phyloP scores from a whole-genome alignment of 92 coral and sea anemone species.

The Muricea muricata region DNA sequence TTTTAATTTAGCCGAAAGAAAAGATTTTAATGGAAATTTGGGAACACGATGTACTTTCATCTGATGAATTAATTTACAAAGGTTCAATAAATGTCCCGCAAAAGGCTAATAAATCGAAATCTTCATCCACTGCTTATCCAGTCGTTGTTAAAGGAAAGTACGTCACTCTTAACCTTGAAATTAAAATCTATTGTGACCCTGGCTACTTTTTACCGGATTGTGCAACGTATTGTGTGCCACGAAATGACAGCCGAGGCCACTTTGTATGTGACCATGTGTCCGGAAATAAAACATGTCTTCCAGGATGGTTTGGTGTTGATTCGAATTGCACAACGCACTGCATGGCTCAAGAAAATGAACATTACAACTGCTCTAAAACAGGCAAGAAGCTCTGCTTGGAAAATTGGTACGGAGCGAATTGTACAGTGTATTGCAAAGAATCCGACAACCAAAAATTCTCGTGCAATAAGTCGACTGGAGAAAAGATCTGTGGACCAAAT shows the following conservation, averaged over 20 bases:
- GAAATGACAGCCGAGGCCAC: conserved; percentile 36
- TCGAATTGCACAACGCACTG: conserved; percentile 47
- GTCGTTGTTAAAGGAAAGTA: not conserved
- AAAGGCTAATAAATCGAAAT: not conserved
- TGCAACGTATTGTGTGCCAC: not conserved
- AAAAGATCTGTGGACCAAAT: conserved; percentile 39
- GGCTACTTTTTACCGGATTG: conserved; percentile 19
- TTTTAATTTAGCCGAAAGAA: not conserved
- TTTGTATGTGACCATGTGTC: conserved; percentile 36
- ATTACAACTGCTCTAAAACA: conserved; percentile 50
- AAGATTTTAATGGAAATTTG: not conserved
- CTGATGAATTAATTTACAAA: not conserved
- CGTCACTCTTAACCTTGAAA: not conserved
- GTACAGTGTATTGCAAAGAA: conserved; percentile 44
- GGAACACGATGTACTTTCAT: not conserved
- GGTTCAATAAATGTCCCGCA: not conserved
- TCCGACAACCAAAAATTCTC: conserved; percentile 22
- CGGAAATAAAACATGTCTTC: conserved; percentile 50
- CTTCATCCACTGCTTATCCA: not conserved
- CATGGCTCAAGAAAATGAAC: conserved; percentile 45
- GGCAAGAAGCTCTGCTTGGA: conserved; percentile 50
- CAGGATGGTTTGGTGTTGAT: conserved; percentile 43
- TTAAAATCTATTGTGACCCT: conserved; percentile 14
- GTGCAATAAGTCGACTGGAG: conserved; percentile 46
- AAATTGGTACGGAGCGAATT: conserved; percentile 62